Base-by-base conservation (phyloP, 2,797 vertebrate genomes). In the Hydrolagus colliei region DNA sequence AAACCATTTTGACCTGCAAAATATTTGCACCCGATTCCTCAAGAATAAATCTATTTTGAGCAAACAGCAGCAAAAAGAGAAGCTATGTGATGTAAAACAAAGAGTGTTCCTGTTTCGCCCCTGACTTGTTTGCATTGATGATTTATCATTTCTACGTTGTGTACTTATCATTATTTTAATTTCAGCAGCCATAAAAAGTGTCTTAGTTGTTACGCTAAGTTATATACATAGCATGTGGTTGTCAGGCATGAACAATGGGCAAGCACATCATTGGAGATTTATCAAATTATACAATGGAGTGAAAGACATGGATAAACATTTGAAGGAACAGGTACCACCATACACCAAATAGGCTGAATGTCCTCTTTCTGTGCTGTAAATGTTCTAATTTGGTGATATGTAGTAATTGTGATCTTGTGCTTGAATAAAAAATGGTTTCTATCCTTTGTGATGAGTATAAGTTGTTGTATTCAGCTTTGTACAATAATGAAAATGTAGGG, bases 1-100 rank as follows among this genome's bases (percentile, higher is more conserved):
- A 72, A 86, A 78, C 67, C 14, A 85, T 88, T 63, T 62, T 87
- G 41, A 86, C 73, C 32, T 86, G 86, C 32, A 86, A 84, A 72
- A 73, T 86, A 63, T 86, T 86, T 71, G 13, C 52, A 76, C 65
- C 72, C 3, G 74, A 76, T 75, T 86, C 86, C 35, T 77, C 73
- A 32, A 75, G 72, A 10, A 71, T 75, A 76, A 86, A 75, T 41
- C 86, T 86, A 8, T 86, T 86, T 27, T 68, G 22, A 77, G 74
- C 41, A 11, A 14, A 68, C 27, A 68, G 1, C 16, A 68, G 10
- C 27, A 35, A 82, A 35, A 68, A 41, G 41, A 10, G 32, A 16
- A 16, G 61, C 5, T 18, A 3, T 80, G 9, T 52, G 14, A 76
- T 59, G 32, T 18, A 8, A 52, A 16, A 9, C 8, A 59, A 18